Evolutionary conservation across 2,113 vertebrate species (phyloP).

Genomic region (Otus sunia): DNA sequence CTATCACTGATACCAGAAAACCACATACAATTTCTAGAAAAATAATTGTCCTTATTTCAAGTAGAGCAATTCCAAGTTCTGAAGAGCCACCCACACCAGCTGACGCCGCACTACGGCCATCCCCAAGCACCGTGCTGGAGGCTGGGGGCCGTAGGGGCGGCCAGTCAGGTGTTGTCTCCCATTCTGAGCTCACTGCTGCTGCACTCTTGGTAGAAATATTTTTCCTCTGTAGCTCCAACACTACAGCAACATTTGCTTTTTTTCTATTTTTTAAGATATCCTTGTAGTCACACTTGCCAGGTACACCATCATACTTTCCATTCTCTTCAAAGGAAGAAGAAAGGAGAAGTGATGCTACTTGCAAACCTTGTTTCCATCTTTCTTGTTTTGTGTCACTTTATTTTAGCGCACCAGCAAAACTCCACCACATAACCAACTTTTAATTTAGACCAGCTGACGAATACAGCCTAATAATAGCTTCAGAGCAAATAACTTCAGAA

Average conservation of each 20-base stretch:
- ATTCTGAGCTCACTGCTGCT: background rate
- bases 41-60: background rate
- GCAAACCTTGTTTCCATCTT: constrained; percentile 53
- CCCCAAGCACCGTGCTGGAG: background rate
- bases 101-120: rapidly evolving
- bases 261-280: constrained; percentile 3
- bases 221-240: background rate
- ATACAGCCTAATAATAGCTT: constrained; percentile 49
- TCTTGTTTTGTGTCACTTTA: constrained; percentile 45
- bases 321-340: constrained; percentile 26
- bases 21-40: background rate
- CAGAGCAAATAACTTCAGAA: constrained; percentile 46
- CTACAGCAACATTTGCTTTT: background rate
- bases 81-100: background rate
- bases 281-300: background rate
- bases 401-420: constrained; percentile 53
- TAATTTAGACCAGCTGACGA: constrained; percentile 49
- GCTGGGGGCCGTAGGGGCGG: no score
- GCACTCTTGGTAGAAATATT: background rate
- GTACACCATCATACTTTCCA: constrained; percentile 42
- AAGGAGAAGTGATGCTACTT: constrained; percentile 32
- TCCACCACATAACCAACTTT: constrained; percentile 27
- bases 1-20: background rate
- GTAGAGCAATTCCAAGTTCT: background rate
- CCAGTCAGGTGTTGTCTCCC: background rate